phyloP scores from a whole-genome alignment of 2,888 invertebrate genomes.

The Mycalesis mineus region DNA sequence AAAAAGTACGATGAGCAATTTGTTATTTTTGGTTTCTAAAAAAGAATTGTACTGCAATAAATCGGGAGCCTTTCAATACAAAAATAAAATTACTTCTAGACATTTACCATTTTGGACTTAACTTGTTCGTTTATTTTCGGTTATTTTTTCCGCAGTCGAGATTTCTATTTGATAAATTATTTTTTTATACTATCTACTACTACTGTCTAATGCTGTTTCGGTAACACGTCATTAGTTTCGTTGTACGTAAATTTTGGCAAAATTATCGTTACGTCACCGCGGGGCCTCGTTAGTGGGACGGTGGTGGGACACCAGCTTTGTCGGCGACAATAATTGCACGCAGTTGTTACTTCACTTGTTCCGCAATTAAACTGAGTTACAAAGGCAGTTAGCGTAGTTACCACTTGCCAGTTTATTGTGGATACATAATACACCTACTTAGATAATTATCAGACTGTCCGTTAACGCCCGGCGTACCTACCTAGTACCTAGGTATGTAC shows the following conservation, averaged over 20 bases:
- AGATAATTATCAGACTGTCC: not conserved
- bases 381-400: not conserved
- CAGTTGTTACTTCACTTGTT: conserved; percentile 49
- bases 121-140: too few relatives aligned
- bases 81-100: too few relatives aligned
- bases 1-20: too few relatives aligned
- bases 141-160: too few relatives aligned
- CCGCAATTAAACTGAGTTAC: conserved; percentile 42
- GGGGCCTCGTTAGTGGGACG: conserved; percentile 41
- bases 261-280: conserved; percentile 59
- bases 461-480: not conserved
- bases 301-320: conserved; percentile 40
- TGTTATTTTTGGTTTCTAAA: too few relatives aligned
- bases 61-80: too few relatives aligned
- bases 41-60: too few relatives aligned
- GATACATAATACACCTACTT: not conserved
- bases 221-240: conserved; percentile 60
- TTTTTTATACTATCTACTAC: too few relatives aligned
- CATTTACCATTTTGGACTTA: too few relatives aligned
- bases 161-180: too few relatives aligned
- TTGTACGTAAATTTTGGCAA: conserved; percentile 61
- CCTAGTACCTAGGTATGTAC: too few relatives aligned
- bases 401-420: not conserved
- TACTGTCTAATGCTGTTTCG: conserved; percentile 32
- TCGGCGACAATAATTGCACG: conserved; percentile 40